phyloP scores from a whole-genome alignment of 2,888 invertebrate genomes.

The Drosophila phalerata region DNA sequence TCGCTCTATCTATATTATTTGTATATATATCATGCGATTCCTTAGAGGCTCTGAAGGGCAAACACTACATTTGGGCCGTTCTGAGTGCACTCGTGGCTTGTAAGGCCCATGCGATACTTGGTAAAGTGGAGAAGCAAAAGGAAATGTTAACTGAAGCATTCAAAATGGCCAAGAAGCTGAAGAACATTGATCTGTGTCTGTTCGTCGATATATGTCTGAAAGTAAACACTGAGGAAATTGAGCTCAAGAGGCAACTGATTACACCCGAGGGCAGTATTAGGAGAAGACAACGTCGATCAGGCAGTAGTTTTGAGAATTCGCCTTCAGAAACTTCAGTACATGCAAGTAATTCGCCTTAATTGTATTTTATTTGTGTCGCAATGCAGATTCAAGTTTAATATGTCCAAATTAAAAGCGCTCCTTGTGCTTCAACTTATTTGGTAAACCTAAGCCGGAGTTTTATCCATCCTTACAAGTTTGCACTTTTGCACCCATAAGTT shows the following conservation, averaged over 20 bases:
- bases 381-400: conserved; percentile 20
- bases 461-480: conserved; percentile 5
- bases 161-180: conserved; percentile 60
- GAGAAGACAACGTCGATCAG: neutral
- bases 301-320: neutral
- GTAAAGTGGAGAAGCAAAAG: conserved; percentile 77
- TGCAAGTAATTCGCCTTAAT: neutral
- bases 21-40: neutral
- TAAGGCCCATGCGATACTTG: conserved; percentile 78
- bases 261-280: neutral
- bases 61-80: conserved; percentile 75
- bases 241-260: conserved; percentile 56
- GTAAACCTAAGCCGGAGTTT: conserved; percentile 43
- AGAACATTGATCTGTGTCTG: conserved; percentile 58
- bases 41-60: conserved; percentile 70
- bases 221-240: conserved; percentile 72
- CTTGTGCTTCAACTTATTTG: neutral
- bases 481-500: conserved; percentile 24
- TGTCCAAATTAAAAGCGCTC: conserved; percentile 6
- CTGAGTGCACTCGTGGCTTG: conserved; percentile 74
- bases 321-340: conserved; percentile 3
- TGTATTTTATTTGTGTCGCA: conserved; percentile 17
- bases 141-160: conserved; percentile 70
- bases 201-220: conserved; percentile 74
- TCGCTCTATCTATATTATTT: no score